A percentile compares a stretch with the other conserved stretches of the same genome.
phyloP scores from a whole-genome alignment of 2,113 vertebrate genomes.

The Pomatostomus ruficeps region DNA sequence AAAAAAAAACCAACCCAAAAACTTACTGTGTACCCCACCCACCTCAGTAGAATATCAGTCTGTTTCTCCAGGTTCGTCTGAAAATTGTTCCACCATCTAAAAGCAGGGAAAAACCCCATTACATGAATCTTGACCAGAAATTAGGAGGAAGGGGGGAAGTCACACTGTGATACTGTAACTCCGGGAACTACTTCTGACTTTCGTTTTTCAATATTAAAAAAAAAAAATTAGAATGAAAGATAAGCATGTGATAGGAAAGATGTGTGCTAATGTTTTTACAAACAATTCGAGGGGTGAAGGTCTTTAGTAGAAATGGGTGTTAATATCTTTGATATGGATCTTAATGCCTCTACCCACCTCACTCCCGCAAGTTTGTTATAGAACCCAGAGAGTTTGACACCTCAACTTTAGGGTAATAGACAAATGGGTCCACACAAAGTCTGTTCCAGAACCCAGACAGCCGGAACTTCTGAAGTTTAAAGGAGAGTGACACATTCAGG shows the following conservation, averaged over 20 bases:
- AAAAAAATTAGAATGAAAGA: background rate
- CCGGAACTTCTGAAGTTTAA: background rate
- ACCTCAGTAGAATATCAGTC: background rate
- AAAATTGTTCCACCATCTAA: background rate
- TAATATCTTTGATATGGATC: background rate
- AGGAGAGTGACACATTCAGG: background rate
- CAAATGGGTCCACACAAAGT: background rate
- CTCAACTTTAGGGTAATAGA: background rate
- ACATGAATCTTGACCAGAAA: background rate
- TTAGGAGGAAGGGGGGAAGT: background rate
- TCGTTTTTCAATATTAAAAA: background rate
- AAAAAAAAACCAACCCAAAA: background rate
- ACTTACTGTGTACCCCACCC: background rate
- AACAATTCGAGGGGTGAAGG: fast-evolving
- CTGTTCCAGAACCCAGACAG: background rate
- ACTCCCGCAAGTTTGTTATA: background rate
- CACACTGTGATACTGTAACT: background rate
- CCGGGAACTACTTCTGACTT: background rate
- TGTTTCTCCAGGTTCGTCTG: background rate
- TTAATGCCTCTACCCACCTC: background rate
- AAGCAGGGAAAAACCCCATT: background rate
- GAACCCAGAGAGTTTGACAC: background rate
- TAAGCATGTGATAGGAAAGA: background rate
- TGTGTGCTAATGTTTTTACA: background rate
- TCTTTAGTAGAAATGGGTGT: background rate